Evolutionary conservation across 2,797 vertebrate species (phyloP).

Genomic region (Melopsittacus undulatus): DNA sequence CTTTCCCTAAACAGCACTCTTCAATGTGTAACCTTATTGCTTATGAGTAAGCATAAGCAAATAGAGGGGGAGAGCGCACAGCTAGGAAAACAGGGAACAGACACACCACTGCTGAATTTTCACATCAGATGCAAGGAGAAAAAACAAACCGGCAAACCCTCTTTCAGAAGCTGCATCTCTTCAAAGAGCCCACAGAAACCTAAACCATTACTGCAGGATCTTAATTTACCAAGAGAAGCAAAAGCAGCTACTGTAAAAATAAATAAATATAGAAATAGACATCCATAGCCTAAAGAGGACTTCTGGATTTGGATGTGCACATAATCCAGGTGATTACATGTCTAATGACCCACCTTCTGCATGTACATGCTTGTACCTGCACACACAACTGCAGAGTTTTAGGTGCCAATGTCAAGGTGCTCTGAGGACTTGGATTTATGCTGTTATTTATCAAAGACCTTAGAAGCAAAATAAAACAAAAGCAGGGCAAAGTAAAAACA

Average conservation of each 20-base stretch:
- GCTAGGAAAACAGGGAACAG: slow-evolving; percentile 44
- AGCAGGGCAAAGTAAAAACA: neutral
- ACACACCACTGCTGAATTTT: slow-evolving; percentile 23
- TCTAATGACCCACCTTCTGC: neutral
- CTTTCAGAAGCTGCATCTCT: slow-evolving; percentile 19
- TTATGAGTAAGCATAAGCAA: slow-evolving; percentile 64
- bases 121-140: slow-evolving; percentile 15
- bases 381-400: neutral
- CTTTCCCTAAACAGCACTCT: slow-evolving; percentile 50
- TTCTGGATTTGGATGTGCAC: slow-evolving; percentile 28
- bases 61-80: slow-evolving; percentile 13
- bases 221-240: neutral
- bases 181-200: slow-evolving; percentile 60
- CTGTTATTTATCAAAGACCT: slow-evolving; percentile 25
- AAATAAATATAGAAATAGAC: slow-evolving; percentile 38
- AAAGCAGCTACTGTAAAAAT: slow-evolving; percentile 16
- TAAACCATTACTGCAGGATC: neutral
- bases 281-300: slow-evolving; percentile 1
- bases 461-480: slow-evolving; percentile 28
- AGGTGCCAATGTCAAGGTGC: slow-evolving; percentile 41
- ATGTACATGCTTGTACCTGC: neutral
- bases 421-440: neutral
- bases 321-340: neutral
- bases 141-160: slow-evolving; percentile 16
- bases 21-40: slow-evolving; percentile 35